Evolutionary conservation across 2,888 invertebrate genomes (phyloP), one percentile per base, ranked within the genome.

Genomic region (Argynnis bischoffii): DNA sequence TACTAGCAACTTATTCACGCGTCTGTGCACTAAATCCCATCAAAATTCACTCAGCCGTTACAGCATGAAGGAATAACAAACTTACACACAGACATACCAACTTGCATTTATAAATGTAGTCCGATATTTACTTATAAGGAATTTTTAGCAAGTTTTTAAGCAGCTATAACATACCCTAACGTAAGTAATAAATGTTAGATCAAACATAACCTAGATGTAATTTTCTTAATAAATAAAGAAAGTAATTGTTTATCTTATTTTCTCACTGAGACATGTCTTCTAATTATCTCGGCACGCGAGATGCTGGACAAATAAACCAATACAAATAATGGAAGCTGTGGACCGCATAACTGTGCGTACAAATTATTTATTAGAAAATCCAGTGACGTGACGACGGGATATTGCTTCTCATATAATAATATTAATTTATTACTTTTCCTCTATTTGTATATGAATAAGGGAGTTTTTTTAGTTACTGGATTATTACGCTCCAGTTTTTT

Each of bases 221-320:
- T 26, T 35, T 15, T 48, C 18, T 35, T 16, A 18, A 59, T 60
- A 55, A 26, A 48, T 18, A 26, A 31, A 15, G 51, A 56, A 64
- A 54, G 31, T 59, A 59, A 53, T 56, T 41, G 63, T 63, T 59
- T 48, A 15, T 41, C 51, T 26, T 64, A 68, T 60, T 68, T 46
- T 60, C 54, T 55, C 46, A 55, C 50, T 54, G 57, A 59, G 60
- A 51, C 60, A 21, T 60, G 55, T 60, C 61, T 35, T 66, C 64
- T 64, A 64, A 66, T 69, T 69, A 64, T 66, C 55, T 56, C 31
- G 64, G 64, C 47, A 61, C 64, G 63, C 65, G 66, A 16, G 53
- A 54, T 56, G 57, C 54, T 21, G 54, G 63, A 65, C 61, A 63
- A 70, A 64, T 56, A 55, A 53, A 64, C 64, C 64, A 60, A 61